These are phyloP conservation scores for Eupithecia pulchellata DNA, from an alignment of 2,888 invertebrate genomes.

Conservation along the genomic window DNA sequence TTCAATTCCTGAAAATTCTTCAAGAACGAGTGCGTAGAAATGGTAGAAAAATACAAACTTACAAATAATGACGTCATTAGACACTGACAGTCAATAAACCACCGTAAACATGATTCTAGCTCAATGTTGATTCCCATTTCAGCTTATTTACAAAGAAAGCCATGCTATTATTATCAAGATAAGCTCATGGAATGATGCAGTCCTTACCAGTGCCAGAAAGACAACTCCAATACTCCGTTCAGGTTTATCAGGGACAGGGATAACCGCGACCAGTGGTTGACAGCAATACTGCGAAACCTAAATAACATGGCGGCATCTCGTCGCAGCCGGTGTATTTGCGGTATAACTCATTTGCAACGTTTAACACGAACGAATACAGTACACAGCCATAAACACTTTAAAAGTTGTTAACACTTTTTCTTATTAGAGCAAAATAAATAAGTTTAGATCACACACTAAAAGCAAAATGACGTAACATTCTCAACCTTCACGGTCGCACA, in stretches of 20 bases:
- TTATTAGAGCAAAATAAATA: conserved; percentile 66
- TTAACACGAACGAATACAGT: conserved; percentile 61
- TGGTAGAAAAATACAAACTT: conserved; percentile 51
- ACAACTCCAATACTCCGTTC: conserved; percentile 53
- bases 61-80: conserved; percentile 78
- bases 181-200: conserved; percentile 28
- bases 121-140: conserved; percentile 29
- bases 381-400: conserved; percentile 59
- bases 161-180: background rate
- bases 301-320: conserved; percentile 85
- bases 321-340: conserved; percentile 79
- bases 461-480: conserved; percentile 85
- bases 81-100: conserved; percentile 81
- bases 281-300: conserved; percentile 77
- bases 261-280: conserved; percentile 76
- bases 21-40: conserved; percentile 29
- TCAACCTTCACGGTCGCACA: conserved; percentile 85
- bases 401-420: conserved; percentile 64
- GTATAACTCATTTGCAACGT: conserved; percentile 61
- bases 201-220: conserved; percentile 61
- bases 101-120: conserved; percentile 71
- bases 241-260: conserved; percentile 65
- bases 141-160: conserved; percentile 14
- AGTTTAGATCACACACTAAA: conserved; percentile 77
- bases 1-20: conserved; percentile 10